Evolutionary conservation across 1,140 invertebrate species (phyloP).

Genomic region (Drosophila pallidifrons): DNA sequence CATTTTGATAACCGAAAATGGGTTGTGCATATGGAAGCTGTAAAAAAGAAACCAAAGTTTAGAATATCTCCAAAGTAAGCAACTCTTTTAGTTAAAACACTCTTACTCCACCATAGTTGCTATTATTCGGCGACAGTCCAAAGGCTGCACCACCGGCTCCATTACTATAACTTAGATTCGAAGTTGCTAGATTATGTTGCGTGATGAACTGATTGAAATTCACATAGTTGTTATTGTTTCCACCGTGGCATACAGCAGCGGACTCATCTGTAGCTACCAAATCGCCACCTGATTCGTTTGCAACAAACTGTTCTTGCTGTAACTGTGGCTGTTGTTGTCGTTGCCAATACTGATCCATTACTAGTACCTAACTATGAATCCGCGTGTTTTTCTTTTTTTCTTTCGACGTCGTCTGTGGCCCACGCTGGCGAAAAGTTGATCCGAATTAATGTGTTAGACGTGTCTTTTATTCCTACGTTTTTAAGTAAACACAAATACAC

Average conservation of each 20-base stretch:
- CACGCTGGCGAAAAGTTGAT: constrained; percentile 51
- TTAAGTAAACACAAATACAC: constrained; percentile 24
- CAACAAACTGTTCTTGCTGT: constrained; percentile 21
- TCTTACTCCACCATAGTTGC: constrained; percentile 55
- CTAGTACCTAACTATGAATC: constrained; percentile 8
- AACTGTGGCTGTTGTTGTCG: constrained; percentile 33
- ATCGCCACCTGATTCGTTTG: constrained; percentile 49
- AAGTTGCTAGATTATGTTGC: constrained; percentile 72
- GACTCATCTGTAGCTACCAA: constrained; percentile 27
- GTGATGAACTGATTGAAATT: constrained; percentile 84
- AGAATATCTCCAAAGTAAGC: not conserved
- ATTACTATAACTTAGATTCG: constrained; percentile 29
- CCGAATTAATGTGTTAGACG: constrained; percentile 23
- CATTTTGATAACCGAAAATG: constrained; percentile 54
- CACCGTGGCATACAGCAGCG: constrained; percentile 34
- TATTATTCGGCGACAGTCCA: constrained; percentile 45
- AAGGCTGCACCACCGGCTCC: constrained; percentile 59
- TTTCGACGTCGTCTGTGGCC: constrained; percentile 11
- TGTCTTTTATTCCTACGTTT: constrained; percentile 18
- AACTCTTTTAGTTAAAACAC: not conserved
- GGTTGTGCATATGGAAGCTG: constrained; percentile 47
- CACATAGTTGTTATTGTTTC: constrained; percentile 78
- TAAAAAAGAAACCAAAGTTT: not conserved
- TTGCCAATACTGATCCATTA: constrained; percentile 73
- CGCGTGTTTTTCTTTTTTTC: constrained; percentile 21